phyloP scores from a whole-genome alignment of 2,113 vertebrate genomes.

The Cebidichthys violaceus region DNA sequence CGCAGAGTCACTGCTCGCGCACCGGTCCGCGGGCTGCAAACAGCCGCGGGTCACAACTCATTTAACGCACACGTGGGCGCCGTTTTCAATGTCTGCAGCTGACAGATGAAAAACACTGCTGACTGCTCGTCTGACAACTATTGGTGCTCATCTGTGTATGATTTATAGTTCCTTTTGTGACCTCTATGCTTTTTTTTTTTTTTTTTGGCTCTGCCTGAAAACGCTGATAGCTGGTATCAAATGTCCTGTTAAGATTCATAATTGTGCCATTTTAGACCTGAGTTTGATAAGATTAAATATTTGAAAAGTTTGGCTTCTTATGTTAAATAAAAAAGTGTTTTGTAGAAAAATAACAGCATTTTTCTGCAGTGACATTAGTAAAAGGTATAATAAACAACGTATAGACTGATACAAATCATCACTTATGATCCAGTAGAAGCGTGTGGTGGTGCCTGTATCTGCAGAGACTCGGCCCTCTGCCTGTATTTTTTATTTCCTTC shows the following conservation, averaged over 20 bases:
- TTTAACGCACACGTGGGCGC: conserved; percentile 72
- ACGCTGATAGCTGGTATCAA: not conserved
- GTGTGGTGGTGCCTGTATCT: no score
- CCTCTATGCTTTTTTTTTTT: not conserved
- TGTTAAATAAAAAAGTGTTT: not conserved
- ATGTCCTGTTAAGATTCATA: not conserved
- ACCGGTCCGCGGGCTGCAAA: conserved; percentile 46
- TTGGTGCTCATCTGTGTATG: conserved; percentile 62
- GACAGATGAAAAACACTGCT: conserved; percentile 68
- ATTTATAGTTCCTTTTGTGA: conserved; percentile 51
- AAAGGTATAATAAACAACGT: no score
- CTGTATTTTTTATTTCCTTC: no score
- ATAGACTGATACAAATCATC: no score
- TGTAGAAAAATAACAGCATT: not conserved
- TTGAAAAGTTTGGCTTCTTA: not conserved
- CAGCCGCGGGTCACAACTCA: conserved; percentile 76
- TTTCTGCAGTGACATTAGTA: not conserved
- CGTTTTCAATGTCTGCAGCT: conserved; percentile 64
- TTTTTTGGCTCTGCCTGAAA: not conserved
- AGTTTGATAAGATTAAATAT: not conserved
- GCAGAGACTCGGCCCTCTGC: no score
- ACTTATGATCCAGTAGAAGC: no score
- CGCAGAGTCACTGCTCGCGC: conserved; percentile 54
- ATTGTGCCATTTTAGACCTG: not conserved
- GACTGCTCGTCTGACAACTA: conserved; percentile 56